These are phyloP conservation scores for Marmota flaviventris DNA, from an alignment of 2,113 vertebrate genomes.

Conservation along the genomic window DNA sequence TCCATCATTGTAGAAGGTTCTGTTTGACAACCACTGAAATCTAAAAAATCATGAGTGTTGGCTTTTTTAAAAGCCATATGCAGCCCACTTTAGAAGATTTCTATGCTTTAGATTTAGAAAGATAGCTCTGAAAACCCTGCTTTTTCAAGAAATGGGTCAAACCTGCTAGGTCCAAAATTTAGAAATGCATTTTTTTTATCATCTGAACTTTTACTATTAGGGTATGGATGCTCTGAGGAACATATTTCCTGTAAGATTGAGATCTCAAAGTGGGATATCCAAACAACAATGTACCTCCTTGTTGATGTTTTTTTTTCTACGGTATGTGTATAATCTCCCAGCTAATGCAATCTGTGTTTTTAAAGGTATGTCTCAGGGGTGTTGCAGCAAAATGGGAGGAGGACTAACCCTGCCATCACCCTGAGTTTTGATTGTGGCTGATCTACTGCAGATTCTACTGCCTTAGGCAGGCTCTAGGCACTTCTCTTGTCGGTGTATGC, in stretches of 20 bases:
- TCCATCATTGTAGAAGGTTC: neutral
- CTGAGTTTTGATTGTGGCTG: neutral
- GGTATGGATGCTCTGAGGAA: neutral
- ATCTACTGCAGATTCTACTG: neutral
- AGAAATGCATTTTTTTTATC: neutral
- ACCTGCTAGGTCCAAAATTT: neutral
- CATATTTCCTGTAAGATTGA: neutral
- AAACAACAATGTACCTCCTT: neutral
- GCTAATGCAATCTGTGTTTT: neutral
- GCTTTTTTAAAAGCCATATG: neutral
- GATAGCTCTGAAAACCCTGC: neutral
- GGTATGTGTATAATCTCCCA: neutral
- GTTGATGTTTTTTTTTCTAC: slow-evolving; percentile 15
- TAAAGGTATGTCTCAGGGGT: neutral
- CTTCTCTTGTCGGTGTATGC: neutral
- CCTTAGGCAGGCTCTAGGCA: neutral
- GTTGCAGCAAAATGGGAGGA: neutral
- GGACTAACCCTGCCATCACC: neutral
- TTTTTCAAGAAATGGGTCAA: slow-evolving; percentile 22
- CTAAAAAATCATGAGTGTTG: neutral
- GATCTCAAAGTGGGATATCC: neutral
- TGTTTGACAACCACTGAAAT: neutral
- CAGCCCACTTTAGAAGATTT: neutral
- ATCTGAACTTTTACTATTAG: neutral
- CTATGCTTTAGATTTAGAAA: slow-evolving; percentile 22